Percentiles rank a stretch among this genome's conserved stretches.
Conservation (phyloP, 2,113 vertebrate species). For the Corythoichthys haematopterus region DNA sequence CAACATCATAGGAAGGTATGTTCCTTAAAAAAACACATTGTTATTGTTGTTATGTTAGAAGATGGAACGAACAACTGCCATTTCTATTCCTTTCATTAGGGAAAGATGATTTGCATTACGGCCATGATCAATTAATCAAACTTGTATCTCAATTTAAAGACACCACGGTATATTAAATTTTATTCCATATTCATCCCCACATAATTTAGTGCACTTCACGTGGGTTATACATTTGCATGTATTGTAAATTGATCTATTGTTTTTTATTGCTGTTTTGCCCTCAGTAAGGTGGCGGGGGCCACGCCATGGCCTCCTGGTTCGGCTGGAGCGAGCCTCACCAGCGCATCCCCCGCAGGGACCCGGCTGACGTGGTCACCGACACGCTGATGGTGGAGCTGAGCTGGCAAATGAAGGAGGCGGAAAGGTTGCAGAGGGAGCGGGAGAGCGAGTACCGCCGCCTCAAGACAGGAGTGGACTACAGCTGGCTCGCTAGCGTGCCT, state of each 20-base stretch:
- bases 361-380: conserved; percentile 84
- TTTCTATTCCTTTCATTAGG: no score
- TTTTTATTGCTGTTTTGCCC: neutral
- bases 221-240: neutral
- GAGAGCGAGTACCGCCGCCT: conserved; percentile 78
- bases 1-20: no score
- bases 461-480: conserved; percentile 89
- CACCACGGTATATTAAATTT: neutral
- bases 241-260: neutral
- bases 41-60: no score
- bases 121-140: no score
- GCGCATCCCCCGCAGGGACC: conserved; percentile 72
- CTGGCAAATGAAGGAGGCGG: conserved; percentile 88
- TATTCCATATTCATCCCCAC: neutral
- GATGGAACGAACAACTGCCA: no score
- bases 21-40: no score
- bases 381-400: conserved; percentile 93
- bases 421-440: conserved; percentile 81
- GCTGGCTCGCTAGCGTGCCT: conserved; percentile 86
- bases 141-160: no score
- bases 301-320: conserved; percentile 84
- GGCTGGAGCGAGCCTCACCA: conserved; percentile 78
- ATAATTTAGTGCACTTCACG: neutral
- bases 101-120: no score
- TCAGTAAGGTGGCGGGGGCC: conserved; percentile 10